Evolutionary conservation across 2,113 vertebrate genomes (phyloP).

Genomic region (Plecturocebus donacophilus): DNA sequence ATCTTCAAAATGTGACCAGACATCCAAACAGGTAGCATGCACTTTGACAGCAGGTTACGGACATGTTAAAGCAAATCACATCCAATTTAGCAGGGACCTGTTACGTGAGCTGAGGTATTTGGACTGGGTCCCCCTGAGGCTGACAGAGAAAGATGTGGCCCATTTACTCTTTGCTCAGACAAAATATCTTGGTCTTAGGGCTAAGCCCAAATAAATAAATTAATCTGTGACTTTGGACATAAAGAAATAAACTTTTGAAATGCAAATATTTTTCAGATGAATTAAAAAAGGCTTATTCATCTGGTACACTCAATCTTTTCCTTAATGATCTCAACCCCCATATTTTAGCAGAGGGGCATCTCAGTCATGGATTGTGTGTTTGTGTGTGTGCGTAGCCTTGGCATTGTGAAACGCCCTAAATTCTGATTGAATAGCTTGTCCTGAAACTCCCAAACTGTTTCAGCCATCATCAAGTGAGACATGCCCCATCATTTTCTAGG

Average conservation of each 20-base stretch:
- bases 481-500: neutral
- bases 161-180: neutral
- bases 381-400: neutral
- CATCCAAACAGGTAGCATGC: slow-evolving; percentile 28
- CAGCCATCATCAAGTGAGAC: neutral
- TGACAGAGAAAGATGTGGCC: neutral
- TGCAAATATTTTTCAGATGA: neutral
- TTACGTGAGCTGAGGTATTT: neutral
- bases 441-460: neutral
- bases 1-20: slow-evolving; percentile 47
- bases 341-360: neutral
- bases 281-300: neutral
- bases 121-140: neutral
- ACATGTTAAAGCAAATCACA: slow-evolving; percentile 54
- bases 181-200: neutral
- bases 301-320: neutral
- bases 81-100: neutral
- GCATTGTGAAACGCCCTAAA: neutral
- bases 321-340: neutral
- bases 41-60: slow-evolving; percentile 46
- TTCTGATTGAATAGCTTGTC: neutral
- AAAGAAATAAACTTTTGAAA: neutral
- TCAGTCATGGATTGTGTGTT: neutral
- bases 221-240: neutral
- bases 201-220: neutral